phyloP scores from a whole-genome alignment of 2,113 vertebrate genomes.

The Patagioenas fasciata region DNA sequence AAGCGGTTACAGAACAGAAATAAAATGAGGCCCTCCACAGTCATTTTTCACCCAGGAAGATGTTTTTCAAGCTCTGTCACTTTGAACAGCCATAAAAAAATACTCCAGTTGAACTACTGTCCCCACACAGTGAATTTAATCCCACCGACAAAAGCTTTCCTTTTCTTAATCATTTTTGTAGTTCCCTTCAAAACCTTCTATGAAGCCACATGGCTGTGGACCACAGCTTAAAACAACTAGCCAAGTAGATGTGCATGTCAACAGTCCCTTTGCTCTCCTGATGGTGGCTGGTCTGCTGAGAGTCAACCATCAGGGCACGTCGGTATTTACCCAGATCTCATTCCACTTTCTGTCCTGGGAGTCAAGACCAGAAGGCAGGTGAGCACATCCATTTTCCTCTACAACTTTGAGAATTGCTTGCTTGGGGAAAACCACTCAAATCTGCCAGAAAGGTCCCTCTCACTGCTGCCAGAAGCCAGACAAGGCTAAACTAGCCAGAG shows the following conservation, averaged over 20 bases:
- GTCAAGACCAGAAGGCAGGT: background rate
- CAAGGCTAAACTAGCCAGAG: background rate
- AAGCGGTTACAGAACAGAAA: background rate
- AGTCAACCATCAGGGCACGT: background rate
- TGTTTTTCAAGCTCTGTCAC: conserved; percentile 28
- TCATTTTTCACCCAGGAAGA: background rate
- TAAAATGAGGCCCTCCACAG: background rate
- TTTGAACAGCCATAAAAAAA: background rate
- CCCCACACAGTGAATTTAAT: background rate
- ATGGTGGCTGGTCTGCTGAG: background rate
- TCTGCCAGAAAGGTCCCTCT: background rate
- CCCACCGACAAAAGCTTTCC: background rate
- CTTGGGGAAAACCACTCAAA: background rate
- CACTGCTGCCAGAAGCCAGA: background rate
- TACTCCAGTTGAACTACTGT: background rate
- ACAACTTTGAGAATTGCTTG: background rate
- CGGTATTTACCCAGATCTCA: background rate
- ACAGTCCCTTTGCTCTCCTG: background rate
- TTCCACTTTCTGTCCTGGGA: background rate
- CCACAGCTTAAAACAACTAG: background rate
- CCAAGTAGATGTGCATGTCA: background rate
- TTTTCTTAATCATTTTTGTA: background rate
- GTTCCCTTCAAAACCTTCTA: background rate
- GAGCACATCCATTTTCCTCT: background rate
- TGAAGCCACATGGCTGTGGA: background rate